Evolutionary conservation across 2,888 invertebrate genomes (phyloP).

Genomic region (Pachycephus smyrnensis): DNA sequence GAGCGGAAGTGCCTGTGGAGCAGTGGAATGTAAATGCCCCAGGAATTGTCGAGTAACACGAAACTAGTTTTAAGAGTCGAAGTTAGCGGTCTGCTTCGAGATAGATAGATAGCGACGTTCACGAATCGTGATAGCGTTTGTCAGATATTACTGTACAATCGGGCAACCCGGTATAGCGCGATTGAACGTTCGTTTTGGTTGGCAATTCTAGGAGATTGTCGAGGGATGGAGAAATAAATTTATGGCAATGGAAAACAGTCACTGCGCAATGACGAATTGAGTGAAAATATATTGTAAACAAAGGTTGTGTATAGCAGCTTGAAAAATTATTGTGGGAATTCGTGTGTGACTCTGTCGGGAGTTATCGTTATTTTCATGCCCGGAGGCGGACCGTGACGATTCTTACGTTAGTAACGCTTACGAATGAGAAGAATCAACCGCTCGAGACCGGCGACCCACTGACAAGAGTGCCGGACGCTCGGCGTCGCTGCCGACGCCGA

Average conservation of each 20-base stretch:
- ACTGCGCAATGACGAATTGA: background rate
- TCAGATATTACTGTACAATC: background rate
- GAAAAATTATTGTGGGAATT: background rate
- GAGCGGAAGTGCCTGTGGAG: background rate
- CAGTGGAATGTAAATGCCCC: background rate
- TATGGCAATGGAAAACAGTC: background rate
- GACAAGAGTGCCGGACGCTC: constrained; percentile 16
- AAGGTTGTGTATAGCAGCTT: background rate
- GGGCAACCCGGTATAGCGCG: background rate
- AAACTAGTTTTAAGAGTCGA: background rate
- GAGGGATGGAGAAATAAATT: background rate
- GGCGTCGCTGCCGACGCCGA: constrained; percentile 9
- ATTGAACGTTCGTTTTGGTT: background rate
- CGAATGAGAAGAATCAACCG: background rate
- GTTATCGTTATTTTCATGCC: background rate
- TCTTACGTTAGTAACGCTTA: background rate
- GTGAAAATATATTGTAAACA: background rate
- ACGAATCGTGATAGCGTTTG: background rate
- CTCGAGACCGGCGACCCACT: constrained; percentile 3
- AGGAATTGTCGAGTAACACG: background rate
- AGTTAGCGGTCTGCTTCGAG: background rate
- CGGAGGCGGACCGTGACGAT: background rate
- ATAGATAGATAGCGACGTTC: background rate
- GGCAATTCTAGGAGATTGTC: background rate
- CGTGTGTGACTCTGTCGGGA: background rate